Conservation (phyloP, 2,797 vertebrate species). For the Ibycter americanus region DNA sequence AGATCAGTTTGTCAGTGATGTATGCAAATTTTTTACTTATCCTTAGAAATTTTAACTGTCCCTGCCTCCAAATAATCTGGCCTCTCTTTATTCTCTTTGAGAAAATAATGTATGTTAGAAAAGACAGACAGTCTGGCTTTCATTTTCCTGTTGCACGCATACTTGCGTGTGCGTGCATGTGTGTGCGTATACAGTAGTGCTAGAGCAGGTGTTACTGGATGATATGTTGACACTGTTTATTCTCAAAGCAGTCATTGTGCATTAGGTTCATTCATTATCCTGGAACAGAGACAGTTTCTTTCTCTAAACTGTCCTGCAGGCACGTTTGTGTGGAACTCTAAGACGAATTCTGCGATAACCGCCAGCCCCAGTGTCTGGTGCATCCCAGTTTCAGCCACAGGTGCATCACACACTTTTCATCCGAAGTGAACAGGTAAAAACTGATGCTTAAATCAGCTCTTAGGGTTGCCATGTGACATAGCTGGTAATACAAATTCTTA, state of each 20-base stretch:
- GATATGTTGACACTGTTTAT: slow-evolving; percentile 21
- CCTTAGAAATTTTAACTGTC: not conserved
- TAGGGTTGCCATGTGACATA: not conserved
- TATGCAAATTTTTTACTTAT: not conserved
- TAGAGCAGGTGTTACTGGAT: slow-evolving; percentile 25
- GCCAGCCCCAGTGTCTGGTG: not conserved
- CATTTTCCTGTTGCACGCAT: not conserved
- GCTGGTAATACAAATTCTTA: not conserved
- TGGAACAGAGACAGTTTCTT: not conserved
- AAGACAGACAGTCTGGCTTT: not conserved
- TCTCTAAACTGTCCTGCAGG: not conserved
- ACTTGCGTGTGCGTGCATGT: not conserved
- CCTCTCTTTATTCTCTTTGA: not conserved
- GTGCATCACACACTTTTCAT: not conserved
- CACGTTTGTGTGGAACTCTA: not conserved
- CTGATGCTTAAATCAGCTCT: not conserved
- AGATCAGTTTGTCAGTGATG: not conserved
- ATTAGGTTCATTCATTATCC: slow-evolving; percentile 8
- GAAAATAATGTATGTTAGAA: not conserved
- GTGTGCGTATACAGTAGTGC: fast-evolving
- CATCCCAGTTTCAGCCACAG: not conserved
- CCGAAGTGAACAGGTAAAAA: not conserved
- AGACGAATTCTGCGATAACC: not conserved
- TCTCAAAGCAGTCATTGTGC: slow-evolving; percentile 30
- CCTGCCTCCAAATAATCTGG: not conserved